Conservation (phyloP, 2,113 vertebrate genomes). For the Daubentonia madagascariensis region DNA sequence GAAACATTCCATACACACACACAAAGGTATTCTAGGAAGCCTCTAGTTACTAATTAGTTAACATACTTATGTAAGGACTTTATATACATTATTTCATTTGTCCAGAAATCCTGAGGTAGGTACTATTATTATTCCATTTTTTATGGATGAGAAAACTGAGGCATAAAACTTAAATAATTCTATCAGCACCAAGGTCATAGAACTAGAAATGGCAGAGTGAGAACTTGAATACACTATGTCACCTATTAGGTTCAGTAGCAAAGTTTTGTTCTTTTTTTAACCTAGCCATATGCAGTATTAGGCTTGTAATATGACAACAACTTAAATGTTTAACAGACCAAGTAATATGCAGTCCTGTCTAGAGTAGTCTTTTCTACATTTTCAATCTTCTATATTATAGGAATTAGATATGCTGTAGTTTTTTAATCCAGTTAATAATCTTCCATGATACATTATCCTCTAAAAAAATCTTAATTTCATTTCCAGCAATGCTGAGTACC, state of each 20-base stretch:
- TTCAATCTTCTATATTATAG: background rate
- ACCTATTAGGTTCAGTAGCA: background rate
- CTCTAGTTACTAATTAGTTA: conserved; percentile 22
- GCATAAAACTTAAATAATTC: background rate
- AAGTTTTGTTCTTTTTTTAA: background rate
- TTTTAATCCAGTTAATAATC: conserved; percentile 8
- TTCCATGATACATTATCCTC: background rate
- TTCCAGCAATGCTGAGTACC: background rate
- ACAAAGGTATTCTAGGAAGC: background rate
- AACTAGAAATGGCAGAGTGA: background rate
- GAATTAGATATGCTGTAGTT: background rate
- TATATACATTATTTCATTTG: conserved; percentile 19
- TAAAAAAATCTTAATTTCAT: background rate
- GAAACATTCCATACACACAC: conserved; percentile 19
- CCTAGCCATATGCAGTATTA: background rate
- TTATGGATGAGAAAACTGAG: background rate
- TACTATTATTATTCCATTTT: background rate
- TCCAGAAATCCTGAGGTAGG: background rate
- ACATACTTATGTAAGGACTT: background rate
- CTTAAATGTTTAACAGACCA: background rate
- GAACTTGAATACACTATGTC: background rate
- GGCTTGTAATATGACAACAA: background rate
- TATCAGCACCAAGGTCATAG: background rate
- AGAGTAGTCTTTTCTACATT: conserved; percentile 16
- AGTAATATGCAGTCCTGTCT: background rate